phyloP scores from a whole-genome alignment of 2,797 vertebrate genomes.

The Sebastes diaconus region DNA sequence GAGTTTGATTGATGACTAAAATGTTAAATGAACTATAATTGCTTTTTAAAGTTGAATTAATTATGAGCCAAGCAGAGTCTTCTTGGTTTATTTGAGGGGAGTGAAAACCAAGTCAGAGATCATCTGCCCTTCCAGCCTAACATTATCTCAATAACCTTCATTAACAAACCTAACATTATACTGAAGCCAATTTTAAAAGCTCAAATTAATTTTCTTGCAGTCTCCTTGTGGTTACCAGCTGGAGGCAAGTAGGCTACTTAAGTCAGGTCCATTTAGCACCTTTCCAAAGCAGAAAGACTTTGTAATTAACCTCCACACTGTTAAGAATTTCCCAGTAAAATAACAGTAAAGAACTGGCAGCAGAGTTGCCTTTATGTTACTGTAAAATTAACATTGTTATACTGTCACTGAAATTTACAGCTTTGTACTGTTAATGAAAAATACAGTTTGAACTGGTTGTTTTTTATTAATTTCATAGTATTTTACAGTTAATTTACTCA shows the following conservation, averaged over 20 bases:
- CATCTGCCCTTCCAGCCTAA: not conserved
- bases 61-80: not conserved
- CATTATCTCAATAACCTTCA: not conserved
- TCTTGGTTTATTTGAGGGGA: not conserved
- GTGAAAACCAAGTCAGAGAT: not conserved
- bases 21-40: not conserved
- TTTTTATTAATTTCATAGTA: no score
- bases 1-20: not conserved
- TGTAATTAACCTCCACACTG: not conserved
- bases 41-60: not conserved
- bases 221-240: no score
- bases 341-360: no score
- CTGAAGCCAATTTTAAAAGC: not conserved
- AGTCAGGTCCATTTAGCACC: not conserved
- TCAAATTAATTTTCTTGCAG: not conserved
- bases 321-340: no score
- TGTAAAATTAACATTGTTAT: no score
- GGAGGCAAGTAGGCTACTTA: no score
- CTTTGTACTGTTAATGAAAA: no score
- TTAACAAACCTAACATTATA: no score
- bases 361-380: no score
- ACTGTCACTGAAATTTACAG: no score
- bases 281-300: not conserved
- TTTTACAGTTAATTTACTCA: fast-evolving
- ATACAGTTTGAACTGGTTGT: no score